Base-by-base conservation (phyloP, 2,888 invertebrate species). In the Lutraria lutraria region DNA sequence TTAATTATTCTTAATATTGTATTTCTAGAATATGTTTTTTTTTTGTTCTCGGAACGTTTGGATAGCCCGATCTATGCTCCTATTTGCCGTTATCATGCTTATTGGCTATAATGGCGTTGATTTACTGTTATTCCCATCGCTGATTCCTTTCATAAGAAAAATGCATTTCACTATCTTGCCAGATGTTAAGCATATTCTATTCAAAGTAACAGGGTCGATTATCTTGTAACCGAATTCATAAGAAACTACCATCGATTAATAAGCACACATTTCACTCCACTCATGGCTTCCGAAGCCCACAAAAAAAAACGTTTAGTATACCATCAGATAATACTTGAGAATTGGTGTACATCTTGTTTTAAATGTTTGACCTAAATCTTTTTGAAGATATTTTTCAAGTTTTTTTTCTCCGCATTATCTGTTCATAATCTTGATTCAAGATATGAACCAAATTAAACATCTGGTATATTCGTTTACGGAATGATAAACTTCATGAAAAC, bases 401-500 rank as follows among this genome's bases (percentile, higher is more conserved):
- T n/a, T 76, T 76, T 31, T 76, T 76, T 4, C 76, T 76, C 76
- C 19, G 13, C 34, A 19, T 31, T 76, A 76, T 34, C 76, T 34
- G 19, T 76, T 76, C 10, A 31, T 12, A 68, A 68, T 76, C 76
- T 16, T 76, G 76, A 34, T 76, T 31, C 34, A 8, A 76, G 76
- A 76, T 76, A 76, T 31, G 25, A 76, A 31, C 76, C 25, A 6
- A 34, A 76, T 76, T 76, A 31, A 76, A n/a, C 76, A 76, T 76
- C 76, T 76, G 76, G 76, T 76, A 34, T 19, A 34, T 76, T 76
- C 76, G 76, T 34, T 76, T 76, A 76, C 29, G 29, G 31, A 76
- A 76, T 76, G 76, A 76, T 76, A 76, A 76, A 31, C 31, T 76
- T 34, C 29, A 31, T 76, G 29, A 76, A 76, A 76, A 76, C 34